phyloP scores from a whole-genome alignment of 2,888 invertebrate genomes.

The Macrophya annulata region DNA sequence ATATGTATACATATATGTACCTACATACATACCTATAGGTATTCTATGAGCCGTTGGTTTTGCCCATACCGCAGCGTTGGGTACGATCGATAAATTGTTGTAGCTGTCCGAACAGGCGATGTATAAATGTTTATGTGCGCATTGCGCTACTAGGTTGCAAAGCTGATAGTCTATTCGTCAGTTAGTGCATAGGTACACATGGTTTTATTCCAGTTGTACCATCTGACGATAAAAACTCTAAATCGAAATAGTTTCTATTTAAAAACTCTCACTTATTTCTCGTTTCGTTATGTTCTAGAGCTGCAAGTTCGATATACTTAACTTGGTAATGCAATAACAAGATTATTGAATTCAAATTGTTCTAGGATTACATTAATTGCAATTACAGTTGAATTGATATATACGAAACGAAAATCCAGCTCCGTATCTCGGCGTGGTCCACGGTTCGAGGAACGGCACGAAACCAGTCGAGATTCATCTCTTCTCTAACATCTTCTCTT shows the following conservation, averaged over 20 bases:
- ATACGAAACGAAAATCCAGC: background rate
- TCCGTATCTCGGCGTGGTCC: constrained; percentile 20
- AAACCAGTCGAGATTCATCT: constrained; percentile 39
- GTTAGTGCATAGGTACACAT: background rate
- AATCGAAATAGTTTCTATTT: background rate
- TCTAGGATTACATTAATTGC: background rate
- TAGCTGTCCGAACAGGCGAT: constrained; percentile 68
- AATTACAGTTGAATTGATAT: background rate
- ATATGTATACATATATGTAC: background rate
- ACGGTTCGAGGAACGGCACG: constrained; percentile 20
- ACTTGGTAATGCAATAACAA: background rate
- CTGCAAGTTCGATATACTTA: background rate
- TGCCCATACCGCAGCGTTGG: constrained; percentile 61
- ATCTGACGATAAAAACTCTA: background rate
- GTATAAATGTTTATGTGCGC: constrained; percentile 75
- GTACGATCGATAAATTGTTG: constrained; percentile 76
- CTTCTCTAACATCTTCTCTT: background rate
- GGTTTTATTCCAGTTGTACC: background rate
- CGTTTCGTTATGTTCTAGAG: background rate
- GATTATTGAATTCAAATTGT: background rate
- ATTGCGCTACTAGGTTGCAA: constrained; percentile 56
- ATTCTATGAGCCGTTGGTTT: constrained; percentile 19
- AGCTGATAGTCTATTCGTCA: constrained; percentile 7
- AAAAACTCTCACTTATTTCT: background rate
- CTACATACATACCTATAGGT: background rate